Base-by-base conservation (phyloP, 1,140 invertebrate genomes). In the Grapholita molesta region DNA sequence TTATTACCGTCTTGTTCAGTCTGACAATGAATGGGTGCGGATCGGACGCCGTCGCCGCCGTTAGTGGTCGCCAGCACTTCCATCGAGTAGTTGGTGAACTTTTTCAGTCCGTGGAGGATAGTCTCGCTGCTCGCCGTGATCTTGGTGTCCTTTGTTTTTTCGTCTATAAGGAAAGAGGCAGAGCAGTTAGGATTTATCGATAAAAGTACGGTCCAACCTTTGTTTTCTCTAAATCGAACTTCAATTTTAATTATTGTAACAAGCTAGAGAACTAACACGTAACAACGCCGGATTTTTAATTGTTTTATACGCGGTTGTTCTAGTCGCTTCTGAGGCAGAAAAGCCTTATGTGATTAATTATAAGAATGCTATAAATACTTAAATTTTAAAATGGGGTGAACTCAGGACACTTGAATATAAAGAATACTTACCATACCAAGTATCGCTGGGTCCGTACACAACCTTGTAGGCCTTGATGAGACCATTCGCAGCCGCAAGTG, bases 21-120 rank as follows among this genome's bases (percentile, higher is more conserved):
- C 89, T 97, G 96, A 81, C 98, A 98, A 90, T 98, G 97, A 77
- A 99, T 97, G 5, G 98, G 96, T 21, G 94, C 94, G 80, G 97
- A 98, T 70, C 96, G 95, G 32, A 98, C 97, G 68, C 98, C 98
- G 86, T 99, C 98, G n/a, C 98, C 98, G 70, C 97, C 98, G 57
- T 97, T 96, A 25, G 98, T 99, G 79, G 96, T 99, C 52, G 98
- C 98, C 71, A 99, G 90, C 33, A 99, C 97, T 94, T 99, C 97
- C 94, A 99, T 98, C 66, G 97, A 98, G 91, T 99, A 99, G 92
- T 99, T 99, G 0, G 98, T 99, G 87, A 96, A 99, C 86, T 99
- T 99, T 87, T 98, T 97, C 24, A 99, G 92, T 61, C 96, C 97
- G 83, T 98, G 96, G 5, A 98, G 93, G 81, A 98, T 98, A 0